Evolutionary conservation across 1,140 invertebrate genomes (phyloP).

Genomic region (Harlomillsia oculata): DNA sequence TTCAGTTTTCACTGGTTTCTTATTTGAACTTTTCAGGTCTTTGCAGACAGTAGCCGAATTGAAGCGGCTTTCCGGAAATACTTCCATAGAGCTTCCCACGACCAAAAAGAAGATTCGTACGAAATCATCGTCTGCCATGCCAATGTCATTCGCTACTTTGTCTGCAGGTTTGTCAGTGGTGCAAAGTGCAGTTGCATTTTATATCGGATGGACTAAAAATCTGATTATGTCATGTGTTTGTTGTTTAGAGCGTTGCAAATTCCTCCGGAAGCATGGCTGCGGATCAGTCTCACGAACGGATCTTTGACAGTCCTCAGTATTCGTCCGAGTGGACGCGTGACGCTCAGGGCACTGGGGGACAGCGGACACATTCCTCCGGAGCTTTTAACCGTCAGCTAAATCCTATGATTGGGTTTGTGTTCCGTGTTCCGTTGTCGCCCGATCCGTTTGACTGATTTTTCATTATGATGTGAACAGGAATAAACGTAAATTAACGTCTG

Average conservation of each 20-base stretch:
- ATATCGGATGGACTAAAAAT: background rate
- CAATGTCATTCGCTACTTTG: slow-evolving; percentile 96
- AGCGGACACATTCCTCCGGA: slow-evolving; percentile 75
- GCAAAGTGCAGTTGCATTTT: background rate
- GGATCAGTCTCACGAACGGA: slow-evolving; percentile 79
- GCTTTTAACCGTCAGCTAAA: slow-evolving; percentile 55
- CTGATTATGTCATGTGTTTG: slow-evolving; percentile 26
- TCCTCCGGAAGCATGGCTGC: slow-evolving; percentile 90
- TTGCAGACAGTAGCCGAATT: slow-evolving; percentile 86
- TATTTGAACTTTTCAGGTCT: too few species aligned
- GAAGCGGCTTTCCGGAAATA: slow-evolving; percentile 92
- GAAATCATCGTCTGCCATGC: slow-evolving; percentile 94
- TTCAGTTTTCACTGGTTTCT: too few species aligned
- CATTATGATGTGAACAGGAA: too few species aligned
- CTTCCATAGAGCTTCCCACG: slow-evolving; percentile 74
- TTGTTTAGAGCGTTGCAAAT: slow-evolving; percentile 84
- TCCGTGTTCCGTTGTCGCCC: too few species aligned
- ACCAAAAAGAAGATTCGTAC: slow-evolving; percentile 73
- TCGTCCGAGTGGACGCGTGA: slow-evolving; percentile 72
- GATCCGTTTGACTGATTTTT: too few species aligned
- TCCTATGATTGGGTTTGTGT: too few species aligned
- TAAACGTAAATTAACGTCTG: too few species aligned
- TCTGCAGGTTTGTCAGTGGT: slow-evolving; percentile 65
- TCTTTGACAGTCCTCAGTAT: slow-evolving; percentile 89
- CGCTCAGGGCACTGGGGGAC: slow-evolving; percentile 69